Evolutionary conservation across 2,888 invertebrate genomes (phyloP).

Genomic region (Sussaba pulchella): DNA sequence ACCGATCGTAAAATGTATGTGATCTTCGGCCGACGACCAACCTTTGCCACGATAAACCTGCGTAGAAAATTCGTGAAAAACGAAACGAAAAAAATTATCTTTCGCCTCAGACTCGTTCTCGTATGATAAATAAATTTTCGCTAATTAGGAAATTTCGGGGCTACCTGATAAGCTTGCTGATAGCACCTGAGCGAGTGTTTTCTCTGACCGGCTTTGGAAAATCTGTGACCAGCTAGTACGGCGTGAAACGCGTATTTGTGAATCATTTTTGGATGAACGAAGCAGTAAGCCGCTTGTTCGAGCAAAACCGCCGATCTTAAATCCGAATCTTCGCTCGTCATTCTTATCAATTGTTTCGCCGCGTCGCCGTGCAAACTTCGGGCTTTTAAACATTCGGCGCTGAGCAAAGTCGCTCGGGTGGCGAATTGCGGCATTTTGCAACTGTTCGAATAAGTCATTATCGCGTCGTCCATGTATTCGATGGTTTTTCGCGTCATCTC

Average conservation of each 20-base stretch:
- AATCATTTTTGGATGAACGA: constrained; percentile 91
- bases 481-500: constrained; percentile 92
- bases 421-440: constrained; percentile 97
- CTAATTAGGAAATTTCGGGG: too few species aligned
- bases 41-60: constrained; percentile 91
- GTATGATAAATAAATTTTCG: too few species aligned
- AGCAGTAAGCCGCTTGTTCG: constrained; percentile 98
- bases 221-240: constrained; percentile 98
- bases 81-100: neutral
- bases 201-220: constrained; percentile 95
- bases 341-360: constrained; percentile 96
- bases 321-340: constrained; percentile 99
- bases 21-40: constrained; percentile 97
- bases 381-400: constrained; percentile 94
- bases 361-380: constrained; percentile 94
- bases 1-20: constrained; percentile 97
- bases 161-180: constrained; percentile 95
- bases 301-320: constrained; percentile 96
- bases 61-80: constrained; percentile 48
- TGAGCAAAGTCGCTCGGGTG: constrained; percentile 95
- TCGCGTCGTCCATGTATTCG: constrained; percentile 97
- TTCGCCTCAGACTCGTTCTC: neutral
- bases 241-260: constrained; percentile 98
- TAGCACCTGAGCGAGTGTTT: constrained; percentile 97
- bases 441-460: constrained; percentile 94